These are phyloP conservation scores for Cygnus atratus DNA, from an alignment of 2,113 vertebrate genomes.

Conservation along the genomic window DNA sequence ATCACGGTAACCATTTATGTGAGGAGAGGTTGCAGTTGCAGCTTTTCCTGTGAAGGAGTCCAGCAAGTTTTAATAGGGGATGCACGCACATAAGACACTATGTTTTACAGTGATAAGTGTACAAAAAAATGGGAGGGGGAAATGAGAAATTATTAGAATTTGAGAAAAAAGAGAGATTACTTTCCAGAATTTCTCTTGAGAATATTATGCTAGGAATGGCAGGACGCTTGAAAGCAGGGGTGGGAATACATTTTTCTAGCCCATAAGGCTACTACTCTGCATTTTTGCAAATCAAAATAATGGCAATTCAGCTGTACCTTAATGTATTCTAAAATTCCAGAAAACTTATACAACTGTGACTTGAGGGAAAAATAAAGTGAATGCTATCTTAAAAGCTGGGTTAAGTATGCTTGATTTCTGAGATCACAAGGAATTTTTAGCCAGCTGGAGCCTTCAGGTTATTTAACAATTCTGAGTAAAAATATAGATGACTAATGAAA, in stretches of 20 bases:
- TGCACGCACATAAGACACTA: neutral
- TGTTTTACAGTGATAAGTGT: neutral
- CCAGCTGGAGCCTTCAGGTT: slow-evolving; percentile 59
- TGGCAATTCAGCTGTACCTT: neutral
- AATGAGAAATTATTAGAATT: neutral
- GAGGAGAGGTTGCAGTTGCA: neutral
- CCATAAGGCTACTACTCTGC: neutral
- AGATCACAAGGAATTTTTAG: slow-evolving; percentile 48
- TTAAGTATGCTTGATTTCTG: slow-evolving; percentile 59
- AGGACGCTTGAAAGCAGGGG: neutral
- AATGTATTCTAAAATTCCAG: slow-evolving; percentile 11
- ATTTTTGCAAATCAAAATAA: neutral
- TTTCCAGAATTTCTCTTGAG: neutral
- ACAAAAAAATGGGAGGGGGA: neutral
- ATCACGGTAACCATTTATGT: neutral
- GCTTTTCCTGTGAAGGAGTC: neutral
- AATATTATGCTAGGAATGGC: neutral
- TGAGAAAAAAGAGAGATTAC: neutral
- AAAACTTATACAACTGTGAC: slow-evolving; percentile 8
- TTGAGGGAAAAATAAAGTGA: slow-evolving; percentile 14
- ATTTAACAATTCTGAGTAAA: slow-evolving; percentile 7
- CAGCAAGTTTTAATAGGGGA: neutral
- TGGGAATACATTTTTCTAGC: neutral
- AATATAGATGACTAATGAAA: slow-evolving; percentile 60
- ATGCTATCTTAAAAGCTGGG: slow-evolving; percentile 13